These are phyloP conservation scores for Spizella passerina DNA, from an alignment of 2,797 vertebrate species.

Conservation along the genomic window DNA sequence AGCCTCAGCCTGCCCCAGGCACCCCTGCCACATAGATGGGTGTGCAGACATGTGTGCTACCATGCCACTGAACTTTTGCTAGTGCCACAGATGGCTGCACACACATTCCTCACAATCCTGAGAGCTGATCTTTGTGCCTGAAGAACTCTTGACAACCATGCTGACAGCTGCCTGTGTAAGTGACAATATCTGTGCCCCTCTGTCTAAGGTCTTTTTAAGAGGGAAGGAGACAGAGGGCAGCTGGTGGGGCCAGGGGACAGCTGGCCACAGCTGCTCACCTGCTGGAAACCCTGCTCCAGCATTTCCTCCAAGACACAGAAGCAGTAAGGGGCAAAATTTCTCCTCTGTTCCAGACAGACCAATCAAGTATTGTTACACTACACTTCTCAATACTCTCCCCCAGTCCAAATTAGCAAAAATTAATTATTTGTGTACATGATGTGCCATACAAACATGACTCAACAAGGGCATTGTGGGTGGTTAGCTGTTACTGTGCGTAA, in stretches of 20 bases:
- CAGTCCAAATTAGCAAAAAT: neutral
- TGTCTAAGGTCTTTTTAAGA: neutral
- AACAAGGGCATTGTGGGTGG: neutral
- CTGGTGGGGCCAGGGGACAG: neutral
- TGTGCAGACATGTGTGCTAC: fast-evolving
- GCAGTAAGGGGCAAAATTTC: neutral
- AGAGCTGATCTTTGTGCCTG: neutral
- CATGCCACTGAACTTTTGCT: fast-evolving
- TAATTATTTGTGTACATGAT: fast-evolving
- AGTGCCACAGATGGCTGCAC: neutral
- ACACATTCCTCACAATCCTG: neutral
- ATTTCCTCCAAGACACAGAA: neutral
- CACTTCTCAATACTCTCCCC: neutral
- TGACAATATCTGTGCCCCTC: neutral
- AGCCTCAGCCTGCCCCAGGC: neutral
- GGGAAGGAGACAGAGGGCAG: neutral
- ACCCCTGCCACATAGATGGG: neutral
- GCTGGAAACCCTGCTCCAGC: neutral
- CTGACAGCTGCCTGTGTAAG: neutral
- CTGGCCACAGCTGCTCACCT: neutral
- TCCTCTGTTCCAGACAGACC: neutral
- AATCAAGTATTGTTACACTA: neutral
- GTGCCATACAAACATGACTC: neutral
- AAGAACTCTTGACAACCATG: fast-evolving
- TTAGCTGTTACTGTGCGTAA: neutral